Conservation (phyloP, 2,888 invertebrate species). For the Apomyelois bistriatella region DNA sequence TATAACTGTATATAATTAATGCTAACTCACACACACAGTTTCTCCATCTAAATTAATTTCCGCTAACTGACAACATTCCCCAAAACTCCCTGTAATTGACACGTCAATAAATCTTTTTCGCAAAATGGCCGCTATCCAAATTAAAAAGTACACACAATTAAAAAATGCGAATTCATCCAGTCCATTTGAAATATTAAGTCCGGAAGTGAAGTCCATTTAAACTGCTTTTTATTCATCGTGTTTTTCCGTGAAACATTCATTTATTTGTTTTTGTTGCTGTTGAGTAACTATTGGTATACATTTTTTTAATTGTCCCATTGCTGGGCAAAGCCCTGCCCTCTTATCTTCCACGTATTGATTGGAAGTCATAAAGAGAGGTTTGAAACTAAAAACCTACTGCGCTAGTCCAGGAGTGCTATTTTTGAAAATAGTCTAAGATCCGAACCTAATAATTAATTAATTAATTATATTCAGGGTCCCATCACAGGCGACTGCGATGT, state of each 20-base stretch:
- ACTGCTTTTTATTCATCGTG: background rate
- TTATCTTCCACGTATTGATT: no score
- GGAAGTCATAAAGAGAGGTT: no score
- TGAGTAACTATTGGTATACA: background rate
- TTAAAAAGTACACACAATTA: constrained; percentile 32
- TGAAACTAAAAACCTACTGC: no score
- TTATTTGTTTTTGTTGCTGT: background rate
- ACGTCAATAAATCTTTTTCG: constrained; percentile 21
- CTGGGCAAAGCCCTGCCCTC: no score
- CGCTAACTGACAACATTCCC: background rate
- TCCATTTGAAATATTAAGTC: constrained; percentile 28
- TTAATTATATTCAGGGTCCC: no score
- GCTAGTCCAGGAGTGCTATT: no score
- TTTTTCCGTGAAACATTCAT: background rate
- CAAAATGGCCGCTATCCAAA: constrained; percentile 20
- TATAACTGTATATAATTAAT: no score
- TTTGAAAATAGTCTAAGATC: no score
- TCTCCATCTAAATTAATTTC: background rate
- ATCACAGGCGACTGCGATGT: no score
- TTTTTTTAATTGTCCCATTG: background rate
- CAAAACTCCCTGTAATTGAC: constrained; percentile 1
- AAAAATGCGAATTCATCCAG: constrained; percentile 21
- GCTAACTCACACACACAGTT: no score
- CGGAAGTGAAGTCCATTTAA: background rate
- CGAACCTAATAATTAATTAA: no score